phyloP scores from a whole-genome alignment of 2,797 vertebrate genomes.

The Sitta carolinensis region DNA sequence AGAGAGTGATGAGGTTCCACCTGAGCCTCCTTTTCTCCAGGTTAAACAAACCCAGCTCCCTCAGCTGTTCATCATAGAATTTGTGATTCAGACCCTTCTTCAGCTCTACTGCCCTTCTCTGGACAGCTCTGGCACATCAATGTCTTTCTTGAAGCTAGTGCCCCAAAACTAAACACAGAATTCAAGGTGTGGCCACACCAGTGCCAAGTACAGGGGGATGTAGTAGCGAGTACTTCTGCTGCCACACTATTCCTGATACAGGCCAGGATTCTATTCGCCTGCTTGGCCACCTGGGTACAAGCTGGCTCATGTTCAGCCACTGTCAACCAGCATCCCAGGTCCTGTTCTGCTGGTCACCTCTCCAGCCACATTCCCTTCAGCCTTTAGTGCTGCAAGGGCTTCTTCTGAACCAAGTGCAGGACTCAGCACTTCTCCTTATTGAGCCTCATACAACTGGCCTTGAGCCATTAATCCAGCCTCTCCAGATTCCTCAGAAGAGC shows the following conservation, averaged over 20 bases:
- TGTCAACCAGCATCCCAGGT: neutral
- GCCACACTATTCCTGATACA: neutral
- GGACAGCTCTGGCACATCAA: neutral
- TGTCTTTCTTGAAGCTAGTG: neutral
- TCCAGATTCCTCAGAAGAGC: neutral
- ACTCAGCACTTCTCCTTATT: neutral
- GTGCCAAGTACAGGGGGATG: rapidly evolving
- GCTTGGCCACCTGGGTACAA: neutral
- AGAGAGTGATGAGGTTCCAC: neutral
- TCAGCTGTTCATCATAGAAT: neutral
- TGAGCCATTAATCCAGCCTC: neutral
- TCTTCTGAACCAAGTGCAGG: neutral
- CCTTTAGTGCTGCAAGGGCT: neutral
- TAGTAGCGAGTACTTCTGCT: neutral
- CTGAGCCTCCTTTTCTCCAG: neutral
- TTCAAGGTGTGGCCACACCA: neutral
- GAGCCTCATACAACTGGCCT: neutral
- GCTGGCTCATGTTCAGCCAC: neutral
- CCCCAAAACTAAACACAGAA: neutral
- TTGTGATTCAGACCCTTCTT: neutral
- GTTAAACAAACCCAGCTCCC: neutral
- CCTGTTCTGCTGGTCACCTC: neutral
- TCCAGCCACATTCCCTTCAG: neutral
- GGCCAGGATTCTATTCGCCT: neutral
- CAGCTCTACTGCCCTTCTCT: neutral